These are phyloP conservation scores for Pseudomyrmex sp. DNA, from an alignment of 1,140 invertebrate species.

Conservation along the genomic window DNA sequence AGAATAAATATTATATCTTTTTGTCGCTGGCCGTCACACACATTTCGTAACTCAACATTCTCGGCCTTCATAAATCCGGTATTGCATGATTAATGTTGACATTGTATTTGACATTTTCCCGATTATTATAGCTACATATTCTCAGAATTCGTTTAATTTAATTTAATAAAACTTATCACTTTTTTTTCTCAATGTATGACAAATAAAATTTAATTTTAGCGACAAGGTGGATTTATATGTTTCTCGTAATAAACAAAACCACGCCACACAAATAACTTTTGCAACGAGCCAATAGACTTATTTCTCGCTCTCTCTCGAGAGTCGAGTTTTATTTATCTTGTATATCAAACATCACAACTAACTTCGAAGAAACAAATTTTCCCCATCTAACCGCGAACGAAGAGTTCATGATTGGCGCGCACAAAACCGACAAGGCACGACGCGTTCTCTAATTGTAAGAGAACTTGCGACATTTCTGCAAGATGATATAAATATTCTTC, in stretches of 20 bases:
- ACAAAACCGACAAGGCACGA: neutral
- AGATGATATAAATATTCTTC: conserved; percentile 44
- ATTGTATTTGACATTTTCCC: neutral
- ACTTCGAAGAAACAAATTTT: neutral
- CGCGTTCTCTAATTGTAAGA: neutral
- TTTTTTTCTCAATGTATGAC: neutral
- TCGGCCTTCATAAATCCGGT: neutral
- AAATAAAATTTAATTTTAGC: no score
- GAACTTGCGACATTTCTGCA: conserved; percentile 11
- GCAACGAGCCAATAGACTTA: conserved; percentile 1
- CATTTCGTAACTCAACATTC: conserved; percentile 49
- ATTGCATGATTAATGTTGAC: conserved; percentile 17
- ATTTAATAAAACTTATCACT: neutral
- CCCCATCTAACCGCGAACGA: neutral
- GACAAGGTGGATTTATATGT: neutral
- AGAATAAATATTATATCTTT: conserved; percentile 55
- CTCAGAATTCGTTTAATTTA: neutral
- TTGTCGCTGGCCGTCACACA: conserved; percentile 33
- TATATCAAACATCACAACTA: conserved; percentile 10
- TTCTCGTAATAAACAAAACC: neutral
- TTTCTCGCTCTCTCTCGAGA: neutral
- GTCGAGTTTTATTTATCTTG: conserved; percentile 18
- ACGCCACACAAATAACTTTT: conserved; percentile 5
- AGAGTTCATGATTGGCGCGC: neutral
- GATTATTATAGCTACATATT: neutral